phyloP scores from a whole-genome alignment of 2,888 invertebrate genomes.

The Synergus laeviventris region DNA sequence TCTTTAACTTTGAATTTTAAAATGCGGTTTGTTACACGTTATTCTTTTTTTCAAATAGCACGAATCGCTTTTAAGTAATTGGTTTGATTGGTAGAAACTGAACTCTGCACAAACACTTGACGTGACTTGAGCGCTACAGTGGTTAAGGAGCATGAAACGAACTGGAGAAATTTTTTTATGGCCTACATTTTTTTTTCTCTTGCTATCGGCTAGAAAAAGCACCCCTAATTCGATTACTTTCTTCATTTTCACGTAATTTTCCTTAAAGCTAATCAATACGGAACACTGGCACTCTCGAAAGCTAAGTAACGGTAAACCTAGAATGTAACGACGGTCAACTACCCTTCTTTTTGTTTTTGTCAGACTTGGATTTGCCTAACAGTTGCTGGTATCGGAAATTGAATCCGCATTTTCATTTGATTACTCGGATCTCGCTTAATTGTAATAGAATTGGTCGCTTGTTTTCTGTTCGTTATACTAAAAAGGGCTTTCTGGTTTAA shows the following conservation, averaged over 20 bases:
- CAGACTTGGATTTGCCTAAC: conserved; percentile 1
- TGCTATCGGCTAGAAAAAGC: conserved; percentile 1
- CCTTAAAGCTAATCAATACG: conserved; percentile 39
- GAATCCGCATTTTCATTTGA: background rate
- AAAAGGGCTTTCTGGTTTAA: background rate
- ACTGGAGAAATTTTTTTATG: conserved; percentile 23
- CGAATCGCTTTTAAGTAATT: conserved; percentile 21
- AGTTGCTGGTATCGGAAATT: background rate
- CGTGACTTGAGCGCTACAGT: conserved; percentile 15
- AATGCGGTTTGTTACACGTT: conserved; percentile 1
- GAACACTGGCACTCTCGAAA: conserved; percentile 52
- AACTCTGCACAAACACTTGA: conserved; percentile 30
- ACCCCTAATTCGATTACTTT: conserved; percentile 23
- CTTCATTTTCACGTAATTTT: conserved; percentile 27
- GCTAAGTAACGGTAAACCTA: conserved; percentile 43
- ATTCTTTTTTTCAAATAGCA: conserved; percentile 22
- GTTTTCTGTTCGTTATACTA: background rate
- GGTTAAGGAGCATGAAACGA: conserved; percentile 31
- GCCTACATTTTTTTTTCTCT: conserved; percentile 32
- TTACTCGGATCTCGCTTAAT: background rate
- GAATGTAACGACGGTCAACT: conserved; percentile 27
- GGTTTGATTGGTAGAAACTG: conserved; percentile 25
- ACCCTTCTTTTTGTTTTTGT: background rate
- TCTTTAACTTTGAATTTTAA: background rate
- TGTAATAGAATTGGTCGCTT: background rate